Conservation (phyloP, 2,888 invertebrate species). For the Onchidella celtica region DNA sequence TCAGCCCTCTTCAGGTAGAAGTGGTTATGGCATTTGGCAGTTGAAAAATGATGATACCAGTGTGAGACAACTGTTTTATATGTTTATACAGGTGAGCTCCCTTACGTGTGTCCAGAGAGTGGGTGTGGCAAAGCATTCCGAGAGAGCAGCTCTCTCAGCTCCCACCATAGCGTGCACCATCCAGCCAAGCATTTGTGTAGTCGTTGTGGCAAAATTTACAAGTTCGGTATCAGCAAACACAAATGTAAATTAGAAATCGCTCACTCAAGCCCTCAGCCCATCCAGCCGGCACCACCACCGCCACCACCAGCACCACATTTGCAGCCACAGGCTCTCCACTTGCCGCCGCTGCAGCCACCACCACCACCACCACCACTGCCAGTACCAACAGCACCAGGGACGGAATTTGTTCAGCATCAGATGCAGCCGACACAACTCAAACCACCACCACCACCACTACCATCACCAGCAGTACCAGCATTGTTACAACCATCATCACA, state of each 20-base stretch:
- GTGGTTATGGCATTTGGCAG: too few relatives aligned
- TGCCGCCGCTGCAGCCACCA: not conserved
- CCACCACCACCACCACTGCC: not conserved
- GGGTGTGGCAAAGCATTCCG: slow-evolving; percentile 31
- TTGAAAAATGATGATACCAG: too few relatives aligned
- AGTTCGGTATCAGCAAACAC: slow-evolving; percentile 36
- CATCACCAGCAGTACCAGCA: not conserved
- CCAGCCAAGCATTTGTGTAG: slow-evolving; percentile 31
- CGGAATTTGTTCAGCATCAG: not conserved
- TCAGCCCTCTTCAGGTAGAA: too few relatives aligned
- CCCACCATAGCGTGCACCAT: slow-evolving; percentile 25
- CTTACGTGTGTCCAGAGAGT: slow-evolving; percentile 34
- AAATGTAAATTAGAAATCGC: slow-evolving; percentile 8
- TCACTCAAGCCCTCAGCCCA: not conserved
- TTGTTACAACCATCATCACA: too few relatives aligned
- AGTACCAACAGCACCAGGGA: not conserved
- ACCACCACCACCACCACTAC: not conserved
- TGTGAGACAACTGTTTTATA: too few relatives aligned
- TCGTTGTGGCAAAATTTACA: slow-evolving; percentile 43
- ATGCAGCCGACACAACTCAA: not conserved
- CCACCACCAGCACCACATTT: not conserved
- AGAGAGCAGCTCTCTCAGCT: slow-evolving; percentile 13
- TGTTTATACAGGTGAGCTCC: slow-evolving; percentile 29
- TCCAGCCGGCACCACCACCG: not conserved
- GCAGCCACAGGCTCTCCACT: not conserved